Evolutionary conservation across 2,797 vertebrate species (phyloP), one percentile per base, ranked within the genome.

Genomic region (Arvicola amphibius): DNA sequence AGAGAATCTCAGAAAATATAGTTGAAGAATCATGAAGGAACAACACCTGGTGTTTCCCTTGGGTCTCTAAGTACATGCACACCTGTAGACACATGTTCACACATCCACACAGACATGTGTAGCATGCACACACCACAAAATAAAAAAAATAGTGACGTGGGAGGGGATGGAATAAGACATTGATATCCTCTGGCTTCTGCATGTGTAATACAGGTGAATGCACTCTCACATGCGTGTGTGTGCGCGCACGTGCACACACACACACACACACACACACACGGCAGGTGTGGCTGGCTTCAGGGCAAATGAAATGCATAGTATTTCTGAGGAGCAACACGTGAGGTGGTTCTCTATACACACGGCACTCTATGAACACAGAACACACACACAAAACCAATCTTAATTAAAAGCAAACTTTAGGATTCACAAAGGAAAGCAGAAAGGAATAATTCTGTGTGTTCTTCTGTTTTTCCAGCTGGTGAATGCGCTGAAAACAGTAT

Each of bases 401-500:
- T 53, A 61, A 13, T 46, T 34, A 63, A 71, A 83, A 81, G 74
- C 61, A 80, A 63, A 37, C 59, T 92, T 63, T 63, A 40, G 6
- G 13, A 43, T n/a, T 90, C 34, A 67, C 63, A 85, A 91, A 37
- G 71, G 53, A 71, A 96, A 96, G 79, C 37, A 81, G n/a, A 40
- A 96, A 71, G 78, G 96, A 92, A 61, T 19, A 65, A 53, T 84
- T 84, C 43, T 83, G 37, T 96, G 25, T 89, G 1, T 59, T 89
- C 96, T 48, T 83, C 37, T 98, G 16, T 76, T 48, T 98, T 96
- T 97, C 96, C 97, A 99, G 99, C 99, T 99, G 92, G 99, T 99
- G 96, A 99, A 98, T 73, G 99, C 99, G 92, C 98, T 99, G 98
- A 99, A 99, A 98, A 99, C 99, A 0, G 98, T 99, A 67, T 98